A percentile compares a stretch with the other conserved stretches of the same genome.
phyloP scores from a whole-genome alignment of 2,888 invertebrate genomes.

The Xylota sylvarum region DNA sequence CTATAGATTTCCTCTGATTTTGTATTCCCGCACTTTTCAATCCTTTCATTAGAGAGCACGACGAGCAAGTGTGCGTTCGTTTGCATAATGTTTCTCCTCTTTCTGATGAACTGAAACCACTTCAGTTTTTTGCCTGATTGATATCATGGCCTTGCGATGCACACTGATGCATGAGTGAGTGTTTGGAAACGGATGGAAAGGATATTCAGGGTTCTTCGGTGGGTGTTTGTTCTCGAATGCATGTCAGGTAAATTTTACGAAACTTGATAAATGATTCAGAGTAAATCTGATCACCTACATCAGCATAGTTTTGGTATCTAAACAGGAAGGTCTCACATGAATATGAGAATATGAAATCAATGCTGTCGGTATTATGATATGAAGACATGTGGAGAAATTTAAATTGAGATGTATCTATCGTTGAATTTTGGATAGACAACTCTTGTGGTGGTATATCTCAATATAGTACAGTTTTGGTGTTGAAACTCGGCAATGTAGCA shows the following conservation, averaged over 20 bases:
- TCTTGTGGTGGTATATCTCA: too few species aligned
- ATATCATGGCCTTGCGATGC: constrained; percentile 60
- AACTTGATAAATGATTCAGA: constrained; percentile 13
- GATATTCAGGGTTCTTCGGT: constrained; percentile 30
- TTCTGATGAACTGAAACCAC: constrained; percentile 45
- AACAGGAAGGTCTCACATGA: not conserved
- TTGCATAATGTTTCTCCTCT: constrained; percentile 46
- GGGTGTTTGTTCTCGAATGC: constrained; percentile 26
- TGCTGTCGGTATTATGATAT: too few species aligned
- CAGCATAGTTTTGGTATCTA: not conserved
- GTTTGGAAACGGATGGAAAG: constrained; percentile 4
- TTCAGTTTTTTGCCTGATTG: constrained; percentile 55
- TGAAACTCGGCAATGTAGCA: too few species aligned
- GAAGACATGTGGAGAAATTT: too few species aligned
- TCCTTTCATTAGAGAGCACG: constrained; percentile 21
- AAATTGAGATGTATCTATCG: too few species aligned
- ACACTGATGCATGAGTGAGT: constrained; percentile 30
- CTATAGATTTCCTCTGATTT: constrained; percentile 49
- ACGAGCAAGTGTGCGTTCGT: constrained; percentile 44
- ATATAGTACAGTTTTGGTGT: too few species aligned
- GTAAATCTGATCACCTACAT: not conserved
- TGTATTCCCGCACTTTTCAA: constrained; percentile 29
- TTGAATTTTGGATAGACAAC: too few species aligned
- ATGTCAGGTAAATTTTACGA: constrained; percentile 35
- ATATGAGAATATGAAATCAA: too few species aligned